Base-by-base conservation (phyloP, 1,140 invertebrate species). In the Zaprionus inermis region DNA sequence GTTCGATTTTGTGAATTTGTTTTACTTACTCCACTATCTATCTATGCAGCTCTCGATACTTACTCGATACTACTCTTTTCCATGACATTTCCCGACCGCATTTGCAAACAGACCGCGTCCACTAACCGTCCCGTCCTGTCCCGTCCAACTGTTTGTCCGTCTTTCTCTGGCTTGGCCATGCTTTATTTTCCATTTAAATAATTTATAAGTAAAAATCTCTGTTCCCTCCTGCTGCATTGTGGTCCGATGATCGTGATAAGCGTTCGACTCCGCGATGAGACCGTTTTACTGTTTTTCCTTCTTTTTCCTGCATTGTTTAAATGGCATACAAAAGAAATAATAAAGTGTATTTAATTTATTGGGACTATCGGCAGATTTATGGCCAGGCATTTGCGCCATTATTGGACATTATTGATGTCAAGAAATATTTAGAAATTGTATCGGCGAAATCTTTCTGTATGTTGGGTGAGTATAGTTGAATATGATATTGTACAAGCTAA, bases 1-100 rank as follows among this genome's bases (percentile, higher is more conserved):
- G 83, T 86, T 86, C 83, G 83, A 86, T 88, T 86, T 74, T 82
- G 83, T 86, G 83, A 88, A 86, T 86, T 88, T 88, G 83, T 86
- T 86, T 82, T 83, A 88, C 83, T 86, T 72, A 73, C 81, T 44
- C 84, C 64, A 69, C 54, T 56, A 64, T 57, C 34, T 68, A 56
- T 65, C 38, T 28, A 34, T 36, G 44, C 70, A 30, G 46, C 71
- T 46, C 46, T 61, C 52, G 57, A 72, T 72, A 72, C 54, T 44
- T 34, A 44, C 22, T 76, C 72, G 57, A 46, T 64, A 71, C 67
- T 32, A 7, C 24, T 64, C 56, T 82, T 88, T 79, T 77, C 76
- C 79, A 88, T 86, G 83, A 86, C 83, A 86, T 86, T 88, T 88
- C 64, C 79, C 76, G 83, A 70, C 83, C 83, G 83, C 83, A 86